Conservation (phyloP, 2,888 invertebrate species). For the Plagodis pulveraria region DNA sequence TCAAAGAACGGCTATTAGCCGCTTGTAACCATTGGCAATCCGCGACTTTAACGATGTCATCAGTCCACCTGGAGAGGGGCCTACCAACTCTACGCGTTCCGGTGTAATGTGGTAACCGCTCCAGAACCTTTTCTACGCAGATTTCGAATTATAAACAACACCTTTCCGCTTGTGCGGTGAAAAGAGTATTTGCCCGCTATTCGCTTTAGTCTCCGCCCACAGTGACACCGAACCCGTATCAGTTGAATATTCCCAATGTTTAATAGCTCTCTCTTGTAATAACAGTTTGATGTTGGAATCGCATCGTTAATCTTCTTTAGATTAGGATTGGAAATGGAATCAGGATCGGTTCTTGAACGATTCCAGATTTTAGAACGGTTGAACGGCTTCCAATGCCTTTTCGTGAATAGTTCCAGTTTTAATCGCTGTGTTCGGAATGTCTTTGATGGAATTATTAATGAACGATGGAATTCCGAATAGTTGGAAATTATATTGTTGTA, state of each 20-base stretch:
- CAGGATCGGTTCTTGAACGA: slow-evolving; percentile 17
- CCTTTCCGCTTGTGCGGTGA: no score
- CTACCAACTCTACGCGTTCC: no score
- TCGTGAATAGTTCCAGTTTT: slow-evolving; percentile 6
- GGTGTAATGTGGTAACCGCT: no score
- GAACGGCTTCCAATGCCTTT: slow-evolving; percentile 4
- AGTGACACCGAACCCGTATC: slow-evolving; percentile 29
- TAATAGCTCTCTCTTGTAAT: slow-evolving; percentile 45
- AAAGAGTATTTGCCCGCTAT: no score
- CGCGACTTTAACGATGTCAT: no score
- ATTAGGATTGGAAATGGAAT: slow-evolving; percentile 5
- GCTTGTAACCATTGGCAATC: no score
- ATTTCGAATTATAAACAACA: no score
- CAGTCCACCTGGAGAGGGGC: no score
- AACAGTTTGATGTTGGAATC: slow-evolving; percentile 46
- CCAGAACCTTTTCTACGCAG: no score
- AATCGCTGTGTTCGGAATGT: background rate
- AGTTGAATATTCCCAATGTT: slow-evolving; percentile 54
- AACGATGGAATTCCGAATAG: background rate
- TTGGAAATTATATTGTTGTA: no score
- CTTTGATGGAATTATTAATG: slow-evolving; percentile 2
- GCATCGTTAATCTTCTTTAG: slow-evolving; percentile 15
- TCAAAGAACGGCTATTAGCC: no score
- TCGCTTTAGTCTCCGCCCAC: slow-evolving; percentile 24
- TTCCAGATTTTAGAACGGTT: slow-evolving; percentile 8